phyloP scores from a whole-genome alignment of 92 coral and sea anemone species.

The Muricea muricata region DNA sequence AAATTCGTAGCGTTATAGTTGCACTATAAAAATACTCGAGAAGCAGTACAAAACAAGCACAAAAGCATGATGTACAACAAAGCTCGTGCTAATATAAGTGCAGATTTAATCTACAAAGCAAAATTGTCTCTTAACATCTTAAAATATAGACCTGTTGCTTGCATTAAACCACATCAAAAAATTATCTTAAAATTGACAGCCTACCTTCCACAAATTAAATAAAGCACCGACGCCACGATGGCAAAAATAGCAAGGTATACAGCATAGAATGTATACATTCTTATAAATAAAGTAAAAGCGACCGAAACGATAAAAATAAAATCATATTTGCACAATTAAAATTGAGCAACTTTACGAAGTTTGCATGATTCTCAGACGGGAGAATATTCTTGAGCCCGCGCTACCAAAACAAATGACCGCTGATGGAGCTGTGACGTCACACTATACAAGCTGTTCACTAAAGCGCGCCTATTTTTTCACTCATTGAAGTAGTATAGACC shows the following conservation, averaged over 20 bases:
- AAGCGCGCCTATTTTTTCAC: background rate
- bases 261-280: slow-evolving; percentile 25
- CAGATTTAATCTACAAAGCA: too few relatives aligned
- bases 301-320: background rate
- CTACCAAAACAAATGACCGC: slow-evolving; percentile 30
- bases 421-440: background rate
- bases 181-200: background rate
- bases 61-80: background rate
- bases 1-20: too few relatives aligned
- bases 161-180: background rate
- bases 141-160: background rate
- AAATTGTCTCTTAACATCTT: too few relatives aligned
- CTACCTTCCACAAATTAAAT: slow-evolving; percentile 37
- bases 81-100: too few relatives aligned
- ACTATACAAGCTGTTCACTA: background rate
- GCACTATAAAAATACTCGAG: too few relatives aligned
- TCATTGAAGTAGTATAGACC: background rate
- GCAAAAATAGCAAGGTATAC: slow-evolving; percentile 16
- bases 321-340: background rate
- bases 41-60: background rate
- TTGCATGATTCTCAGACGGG: background rate
- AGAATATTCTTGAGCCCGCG: slow-evolving; percentile 24
- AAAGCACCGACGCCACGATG: background rate
- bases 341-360: background rate
- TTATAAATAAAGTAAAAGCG: background rate